Percentiles rank a stretch among this genome's conserved stretches.
Evolutionary conservation across 1,140 invertebrate genomes (phyloP).

Genomic region (Megalonaias nervosa): DNA sequence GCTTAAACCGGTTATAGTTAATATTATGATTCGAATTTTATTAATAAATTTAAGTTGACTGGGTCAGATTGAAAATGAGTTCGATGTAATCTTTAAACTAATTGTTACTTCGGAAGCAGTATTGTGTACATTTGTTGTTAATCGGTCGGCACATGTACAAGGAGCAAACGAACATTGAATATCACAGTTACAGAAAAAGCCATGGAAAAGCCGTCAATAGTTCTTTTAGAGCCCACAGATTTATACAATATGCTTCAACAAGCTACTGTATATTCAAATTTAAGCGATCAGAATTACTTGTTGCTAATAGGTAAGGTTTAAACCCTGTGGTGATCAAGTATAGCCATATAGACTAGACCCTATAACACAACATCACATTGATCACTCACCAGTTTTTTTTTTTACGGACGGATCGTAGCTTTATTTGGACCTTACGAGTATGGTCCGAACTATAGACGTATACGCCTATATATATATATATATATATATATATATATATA

Average conservation of each 20-base stretch:
- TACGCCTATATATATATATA: too few species aligned
- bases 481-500: too few species aligned
- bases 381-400: too few species aligned
- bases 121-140: slow-evolving; percentile 48
- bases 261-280: slow-evolving; percentile 56
- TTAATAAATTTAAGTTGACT: not conserved
- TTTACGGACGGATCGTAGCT: too few species aligned
- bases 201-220: slow-evolving; percentile 45
- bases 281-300: slow-evolving; percentile 68
- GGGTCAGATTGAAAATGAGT: not conserved
- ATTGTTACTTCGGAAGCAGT: slow-evolving; percentile 22
- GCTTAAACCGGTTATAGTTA: not conserved
- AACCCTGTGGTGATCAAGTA: not conserved
- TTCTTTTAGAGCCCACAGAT: slow-evolving; percentile 60
- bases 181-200: not conserved
- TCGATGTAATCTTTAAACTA: slow-evolving; percentile 3
- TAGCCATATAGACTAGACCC: too few species aligned
- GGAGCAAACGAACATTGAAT: not conserved
- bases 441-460: too few species aligned
- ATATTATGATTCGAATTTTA: not conserved
- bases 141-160: slow-evolving; percentile 25
- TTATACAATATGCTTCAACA: slow-evolving; percentile 69
- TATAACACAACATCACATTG: too few species aligned
- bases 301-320: slow-evolving; percentile 63
- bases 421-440: too few species aligned